Evolutionary conservation across 2,113 vertebrate genomes (phyloP), one percentile per base, ranked within the genome.

Genomic region (Laticauda laticaudata): DNA sequence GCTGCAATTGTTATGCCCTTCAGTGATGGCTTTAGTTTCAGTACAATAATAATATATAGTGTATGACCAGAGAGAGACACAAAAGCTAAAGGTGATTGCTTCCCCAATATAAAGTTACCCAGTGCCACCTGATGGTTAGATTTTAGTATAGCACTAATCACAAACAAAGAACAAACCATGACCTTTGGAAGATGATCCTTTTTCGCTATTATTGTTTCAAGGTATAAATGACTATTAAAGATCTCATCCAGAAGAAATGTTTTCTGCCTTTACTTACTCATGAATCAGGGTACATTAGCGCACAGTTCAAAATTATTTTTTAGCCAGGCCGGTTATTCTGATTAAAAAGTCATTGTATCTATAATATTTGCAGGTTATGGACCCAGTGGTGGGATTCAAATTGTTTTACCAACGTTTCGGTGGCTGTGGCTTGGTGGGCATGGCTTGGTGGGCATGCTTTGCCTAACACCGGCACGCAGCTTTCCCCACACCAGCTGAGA

Each of bases 81-180:
- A 91, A 57, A 54, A 57, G 75, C 53, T 53, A 23, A n/a, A 56
- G n/a, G 91, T 7, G 14, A 48, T 15, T 29, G 59, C 34, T 75
- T 54, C 57, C 2, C 59, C 53, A 39, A 53, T 90, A 54, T 5
- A 26, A 61, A 86, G 88, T 89, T 90, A 39, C 86, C 26, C n/a
- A 90, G 45, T 61, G 89, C 75, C 92, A 93, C 89, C 92, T 69
- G 86, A 85, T 90, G 92, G 89, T 26, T 85, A 48, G n/a, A 15
- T 14, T 20, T 90, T 20, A 64, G n/a, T 18, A 93, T 55, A 90
- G 88, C 43, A 39, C 7, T 23, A 53, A 48, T n/a, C 15, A 51
- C 4, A 21, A 39, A 39, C 75, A 57, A 15, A 51, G 51, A 75
- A 34, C 24, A 34, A 90, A 24, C 39, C 18, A 20, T 24, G 18